Base-by-base conservation (phyloP, 2,888 invertebrate genomes). In the Crioceris asparagi region DNA sequence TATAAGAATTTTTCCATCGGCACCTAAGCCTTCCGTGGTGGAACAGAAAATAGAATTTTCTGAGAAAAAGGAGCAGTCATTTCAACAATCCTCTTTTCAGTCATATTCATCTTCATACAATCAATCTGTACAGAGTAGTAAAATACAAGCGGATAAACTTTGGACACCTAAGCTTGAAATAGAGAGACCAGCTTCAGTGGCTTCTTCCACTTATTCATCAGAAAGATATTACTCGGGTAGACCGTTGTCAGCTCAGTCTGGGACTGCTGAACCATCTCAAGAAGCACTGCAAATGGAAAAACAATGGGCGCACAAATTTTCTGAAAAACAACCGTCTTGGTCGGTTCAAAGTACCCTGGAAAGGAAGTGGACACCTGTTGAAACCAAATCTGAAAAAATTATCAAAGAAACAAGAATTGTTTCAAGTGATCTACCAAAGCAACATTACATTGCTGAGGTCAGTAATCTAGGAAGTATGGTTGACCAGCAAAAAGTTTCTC, bases 281-380 rank as follows among this genome's bases (percentile, higher is more conserved):
- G 75, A 79, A 54, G 79, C 69, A 1, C 53, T 79, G 29, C 68
- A 72, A 38, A 79, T 79, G 79, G 78, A 79, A 46, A 79, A 76
- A 55, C 62, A 77, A 1, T 79, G 79, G 79, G 70, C 75, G 3
- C 68, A 69, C 38, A 71, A 70, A 49, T 64, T 62, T 41, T 57
- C 60, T 8, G 60, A 66, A 17, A 65, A 64, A 0, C 57, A 62
- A 19, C 56, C 60, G 11, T 55, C 62, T 2, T 66, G 64, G 62
- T 60, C 61, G 7, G 53, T 54, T 3, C 62, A 62, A 45, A 59
- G 56, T 35, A 60, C 59, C 3, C 41, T 62, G 17, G 65, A 65
- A 40, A 64, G 59, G 39, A 59, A 56, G 43, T 63, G 62, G 61
- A 53, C 60, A 3, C 63, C 63, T 11, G 38, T 41, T 3, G 31